A percentile compares a stretch with the other conserved stretches of the same genome.
Conservation (phyloP, 2,888 invertebrate genomes). For the Strigamia maritima region DNA sequence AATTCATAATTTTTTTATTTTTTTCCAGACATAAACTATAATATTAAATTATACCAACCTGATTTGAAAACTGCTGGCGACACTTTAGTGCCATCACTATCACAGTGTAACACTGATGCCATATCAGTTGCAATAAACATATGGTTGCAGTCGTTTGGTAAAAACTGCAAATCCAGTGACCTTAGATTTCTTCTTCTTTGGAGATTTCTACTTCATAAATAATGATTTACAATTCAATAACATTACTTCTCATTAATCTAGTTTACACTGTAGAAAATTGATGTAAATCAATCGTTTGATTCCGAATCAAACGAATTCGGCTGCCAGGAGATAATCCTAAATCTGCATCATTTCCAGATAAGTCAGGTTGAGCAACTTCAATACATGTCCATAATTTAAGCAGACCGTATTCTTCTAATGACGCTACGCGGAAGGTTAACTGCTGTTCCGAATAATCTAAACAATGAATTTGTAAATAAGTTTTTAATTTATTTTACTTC, state of each 20-base stretch:
- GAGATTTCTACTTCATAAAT: background rate
- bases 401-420: conserved; percentile 36
- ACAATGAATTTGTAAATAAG: background rate
- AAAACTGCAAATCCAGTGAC: conserved; percentile 29
- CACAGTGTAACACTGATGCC: background rate
- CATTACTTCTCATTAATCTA: background rate
- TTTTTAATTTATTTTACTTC: too few relatives aligned
- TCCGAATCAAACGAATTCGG: conserved; percentile 9
- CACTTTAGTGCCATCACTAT: background rate
- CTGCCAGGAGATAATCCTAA: conserved; percentile 29
- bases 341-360: conserved; percentile 29
- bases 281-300: background rate
- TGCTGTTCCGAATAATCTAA: conserved; percentile 1
- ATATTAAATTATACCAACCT: too few relatives aligned
- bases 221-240: background rate
- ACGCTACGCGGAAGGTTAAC: conserved; percentile 1
- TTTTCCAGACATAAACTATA: too few relatives aligned
- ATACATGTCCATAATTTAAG: conserved; percentile 31
- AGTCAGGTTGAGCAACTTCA: conserved; percentile 22
- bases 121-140: conserved; percentile 26
- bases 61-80: background rate
- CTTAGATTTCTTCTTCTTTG: background rate
- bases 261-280: background rate
- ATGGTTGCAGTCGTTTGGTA: conserved; percentile 18
- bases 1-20: too few relatives aligned